Percentiles rank a stretch among this genome's conserved stretches.
phyloP scores from a whole-genome alignment of 2,888 invertebrate species.

The Platycnemis pennipes region DNA sequence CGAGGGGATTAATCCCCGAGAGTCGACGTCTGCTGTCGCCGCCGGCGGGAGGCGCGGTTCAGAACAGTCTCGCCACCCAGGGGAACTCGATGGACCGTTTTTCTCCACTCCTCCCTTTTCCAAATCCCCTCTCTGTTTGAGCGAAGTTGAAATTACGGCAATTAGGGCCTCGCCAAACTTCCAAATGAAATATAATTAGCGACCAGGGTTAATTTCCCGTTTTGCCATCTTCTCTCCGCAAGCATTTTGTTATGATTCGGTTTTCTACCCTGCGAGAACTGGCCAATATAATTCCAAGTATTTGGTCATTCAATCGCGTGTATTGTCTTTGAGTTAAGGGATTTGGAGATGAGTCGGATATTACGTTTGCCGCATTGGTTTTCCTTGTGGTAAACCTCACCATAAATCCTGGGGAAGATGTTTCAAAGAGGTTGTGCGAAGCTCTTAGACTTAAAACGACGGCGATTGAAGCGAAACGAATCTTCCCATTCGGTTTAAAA shows the following conservation, averaged over 20 bases:
- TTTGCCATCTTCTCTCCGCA: background rate
- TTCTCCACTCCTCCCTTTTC: background rate
- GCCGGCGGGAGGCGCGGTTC: background rate
- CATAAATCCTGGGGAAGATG: too few species aligned
- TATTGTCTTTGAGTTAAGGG: too few species aligned
- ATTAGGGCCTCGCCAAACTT: background rate
- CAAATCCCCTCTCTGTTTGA: background rate
- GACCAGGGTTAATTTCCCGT: background rate
- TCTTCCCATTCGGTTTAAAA: too few species aligned
- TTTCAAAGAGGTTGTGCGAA: too few species aligned
- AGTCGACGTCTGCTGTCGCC: background rate
- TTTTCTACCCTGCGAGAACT: background rate
- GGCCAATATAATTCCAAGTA: too few species aligned
- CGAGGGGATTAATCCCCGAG: background rate
- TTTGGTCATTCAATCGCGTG: too few species aligned
- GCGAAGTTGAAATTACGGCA: background rate
- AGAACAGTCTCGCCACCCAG: background rate
- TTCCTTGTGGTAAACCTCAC: too few species aligned
- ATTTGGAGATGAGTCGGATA: too few species aligned
- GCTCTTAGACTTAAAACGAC: too few species aligned
- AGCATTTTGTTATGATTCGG: background rate
- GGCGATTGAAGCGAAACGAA: too few species aligned
- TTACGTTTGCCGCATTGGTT: too few species aligned
- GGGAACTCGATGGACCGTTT: background rate
- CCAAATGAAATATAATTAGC: background rate